Evolutionary conservation across 2,888 invertebrate genomes (phyloP).

Genomic region (Cephus pulcher): DNA sequence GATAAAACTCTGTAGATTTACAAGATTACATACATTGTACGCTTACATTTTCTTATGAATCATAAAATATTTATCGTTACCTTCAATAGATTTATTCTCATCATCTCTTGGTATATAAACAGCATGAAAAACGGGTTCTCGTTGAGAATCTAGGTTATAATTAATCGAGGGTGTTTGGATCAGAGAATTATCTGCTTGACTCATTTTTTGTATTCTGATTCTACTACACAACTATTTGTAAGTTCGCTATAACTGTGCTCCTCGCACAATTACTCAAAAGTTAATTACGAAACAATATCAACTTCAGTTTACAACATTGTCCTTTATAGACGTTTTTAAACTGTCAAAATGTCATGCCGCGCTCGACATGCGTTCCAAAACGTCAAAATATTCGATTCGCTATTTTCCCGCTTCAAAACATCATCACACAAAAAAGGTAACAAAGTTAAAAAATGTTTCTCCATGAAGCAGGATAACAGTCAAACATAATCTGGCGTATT

Average conservation of each 20-base stretch:
- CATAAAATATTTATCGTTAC: constrained; percentile 23
- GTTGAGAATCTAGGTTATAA: constrained; percentile 27
- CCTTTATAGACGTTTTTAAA: neutral
- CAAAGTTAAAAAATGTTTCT: neutral
- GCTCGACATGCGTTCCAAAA: neutral
- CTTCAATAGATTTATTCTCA: constrained; percentile 20
- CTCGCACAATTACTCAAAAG: neutral
- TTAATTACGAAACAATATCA: neutral
- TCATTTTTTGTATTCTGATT: neutral
- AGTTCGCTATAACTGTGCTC: neutral
- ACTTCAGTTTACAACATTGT: neutral
- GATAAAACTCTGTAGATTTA: neutral
- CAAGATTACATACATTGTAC: constrained; percentile 4
- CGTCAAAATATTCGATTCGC: neutral
- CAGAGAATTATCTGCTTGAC: neutral
- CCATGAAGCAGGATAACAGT: neutral
- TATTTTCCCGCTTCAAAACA: neutral
- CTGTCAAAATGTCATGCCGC: neutral
- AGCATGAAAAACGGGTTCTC: constrained; percentile 46
- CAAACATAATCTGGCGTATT: neutral
- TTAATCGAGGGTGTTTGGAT: neutral
- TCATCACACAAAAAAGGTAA: neutral
- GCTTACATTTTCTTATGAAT: neutral
- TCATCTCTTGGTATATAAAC: constrained; percentile 43
- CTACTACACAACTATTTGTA: neutral